These are phyloP conservation scores for Pollenia amentaria DNA, from an alignment of 2,888 invertebrate genomes.

Conservation along the genomic window DNA sequence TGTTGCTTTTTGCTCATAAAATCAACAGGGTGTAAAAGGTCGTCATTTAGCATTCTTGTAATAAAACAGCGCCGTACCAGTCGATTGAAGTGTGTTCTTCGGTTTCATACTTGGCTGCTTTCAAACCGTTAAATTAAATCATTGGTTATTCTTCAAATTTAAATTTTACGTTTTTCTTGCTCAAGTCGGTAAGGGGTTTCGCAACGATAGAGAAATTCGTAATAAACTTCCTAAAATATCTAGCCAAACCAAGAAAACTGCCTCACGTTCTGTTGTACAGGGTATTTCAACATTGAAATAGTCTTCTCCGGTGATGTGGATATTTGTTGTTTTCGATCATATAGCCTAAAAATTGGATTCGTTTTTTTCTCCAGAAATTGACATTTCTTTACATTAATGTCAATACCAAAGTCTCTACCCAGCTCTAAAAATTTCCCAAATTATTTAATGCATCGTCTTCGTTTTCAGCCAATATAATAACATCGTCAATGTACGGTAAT, in stretches of 20 bases:
- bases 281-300: constrained; percentile 75
- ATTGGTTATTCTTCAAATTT: constrained; percentile 41
- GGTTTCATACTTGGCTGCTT: constrained; percentile 62
- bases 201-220: constrained; percentile 53
- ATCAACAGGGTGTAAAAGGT: constrained; percentile 67
- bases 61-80: constrained; percentile 68
- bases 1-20: constrained; percentile 67
- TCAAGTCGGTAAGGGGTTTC: constrained; percentile 58
- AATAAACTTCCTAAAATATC: constrained; percentile 43
- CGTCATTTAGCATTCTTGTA: constrained; percentile 66
- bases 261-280: constrained; percentile 75
- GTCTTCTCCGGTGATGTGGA: constrained; percentile 75
- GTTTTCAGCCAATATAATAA: too few relatives aligned
- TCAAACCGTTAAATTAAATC: constrained; percentile 68
- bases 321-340: constrained; percentile 69
- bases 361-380: constrained; percentile 59
- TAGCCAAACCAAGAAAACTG: constrained; percentile 75
- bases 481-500: too few relatives aligned
- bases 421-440: too few relatives aligned
- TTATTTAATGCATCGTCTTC: too few relatives aligned
- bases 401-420: constrained; percentile 62
- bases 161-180: constrained; percentile 50
- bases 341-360: constrained; percentile 42
- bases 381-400: constrained; percentile 68
- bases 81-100: constrained; percentile 64